Conservation (phyloP, 2,797 vertebrate species). For the Zalophus californianus region DNA sequence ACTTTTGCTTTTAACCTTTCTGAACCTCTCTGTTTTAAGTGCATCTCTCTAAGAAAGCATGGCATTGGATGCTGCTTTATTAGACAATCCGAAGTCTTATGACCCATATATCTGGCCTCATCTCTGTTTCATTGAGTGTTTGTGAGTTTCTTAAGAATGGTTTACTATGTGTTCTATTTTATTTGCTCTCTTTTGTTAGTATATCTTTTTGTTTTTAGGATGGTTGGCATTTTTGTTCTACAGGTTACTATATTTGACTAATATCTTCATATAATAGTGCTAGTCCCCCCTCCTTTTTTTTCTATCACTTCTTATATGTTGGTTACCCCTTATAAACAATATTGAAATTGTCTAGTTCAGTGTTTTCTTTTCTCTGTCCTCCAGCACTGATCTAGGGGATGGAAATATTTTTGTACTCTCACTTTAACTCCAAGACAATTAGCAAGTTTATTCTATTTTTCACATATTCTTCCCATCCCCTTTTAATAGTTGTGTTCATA, state of each 20-base stretch:
- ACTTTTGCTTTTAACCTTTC: background rate
- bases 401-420: background rate
- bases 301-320: background rate
- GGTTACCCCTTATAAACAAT: background rate
- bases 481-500: background rate
- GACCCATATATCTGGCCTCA: background rate
- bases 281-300: background rate
- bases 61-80: background rate
- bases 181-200: background rate
- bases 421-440: background rate
- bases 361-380: background rate
- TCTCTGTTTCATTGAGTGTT: background rate
- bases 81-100: background rate
- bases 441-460: conserved; percentile 5
- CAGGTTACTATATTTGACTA: background rate
- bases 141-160: background rate
- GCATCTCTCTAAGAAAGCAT: background rate
- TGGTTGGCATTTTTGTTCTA: background rate
- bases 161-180: background rate
- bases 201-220: background rate
- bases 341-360: background rate
- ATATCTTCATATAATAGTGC: background rate
- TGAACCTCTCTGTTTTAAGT: background rate
- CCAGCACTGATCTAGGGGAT: background rate
- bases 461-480: background rate